Evolutionary conservation across 2,113 vertebrate species (phyloP).

Genomic region (Mustela lutreola): DNA sequence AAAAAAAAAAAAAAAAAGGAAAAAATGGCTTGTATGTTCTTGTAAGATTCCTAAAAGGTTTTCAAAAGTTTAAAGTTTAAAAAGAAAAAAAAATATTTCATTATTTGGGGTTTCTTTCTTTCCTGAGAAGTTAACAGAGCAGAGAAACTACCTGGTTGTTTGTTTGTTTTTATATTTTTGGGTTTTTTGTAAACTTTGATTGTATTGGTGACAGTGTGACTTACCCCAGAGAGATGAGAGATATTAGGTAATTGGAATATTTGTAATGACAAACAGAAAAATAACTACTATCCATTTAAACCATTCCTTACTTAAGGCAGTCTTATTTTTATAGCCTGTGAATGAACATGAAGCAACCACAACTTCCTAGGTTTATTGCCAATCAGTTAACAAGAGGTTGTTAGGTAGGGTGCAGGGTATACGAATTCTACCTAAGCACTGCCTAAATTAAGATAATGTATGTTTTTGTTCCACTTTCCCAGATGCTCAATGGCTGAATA

Average conservation of each 20-base stretch:
- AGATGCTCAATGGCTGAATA: neutral
- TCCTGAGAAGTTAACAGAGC: neutral
- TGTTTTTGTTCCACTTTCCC: neutral
- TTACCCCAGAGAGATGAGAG: neutral
- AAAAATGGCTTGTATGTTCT: neutral
- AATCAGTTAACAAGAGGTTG: constrained; percentile 35
- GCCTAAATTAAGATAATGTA: constrained; percentile 30
- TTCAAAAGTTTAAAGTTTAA: constrained; percentile 54
- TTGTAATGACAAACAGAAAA: constrained; percentile 28
- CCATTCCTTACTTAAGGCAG: constrained; percentile 14
- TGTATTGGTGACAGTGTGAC: neutral
- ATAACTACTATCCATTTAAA: neutral
- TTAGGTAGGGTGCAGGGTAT: neutral
- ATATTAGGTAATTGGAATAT: neutral
- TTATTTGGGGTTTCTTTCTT: constrained; percentile 59
- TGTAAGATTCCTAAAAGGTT: constrained; percentile 41
- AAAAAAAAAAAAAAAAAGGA: neutral
- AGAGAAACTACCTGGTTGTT: constrained; percentile 47
- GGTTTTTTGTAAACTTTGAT: neutral
- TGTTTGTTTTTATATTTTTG: neutral
- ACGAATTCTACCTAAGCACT: neutral
- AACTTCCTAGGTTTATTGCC: neutral
- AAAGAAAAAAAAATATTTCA: constrained; percentile 39
- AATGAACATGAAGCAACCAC: constrained; percentile 13
- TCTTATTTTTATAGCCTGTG: constrained; percentile 35